phyloP scores from a whole-genome alignment of 2,888 invertebrate species.

The Dermolepida albohirtum region DNA sequence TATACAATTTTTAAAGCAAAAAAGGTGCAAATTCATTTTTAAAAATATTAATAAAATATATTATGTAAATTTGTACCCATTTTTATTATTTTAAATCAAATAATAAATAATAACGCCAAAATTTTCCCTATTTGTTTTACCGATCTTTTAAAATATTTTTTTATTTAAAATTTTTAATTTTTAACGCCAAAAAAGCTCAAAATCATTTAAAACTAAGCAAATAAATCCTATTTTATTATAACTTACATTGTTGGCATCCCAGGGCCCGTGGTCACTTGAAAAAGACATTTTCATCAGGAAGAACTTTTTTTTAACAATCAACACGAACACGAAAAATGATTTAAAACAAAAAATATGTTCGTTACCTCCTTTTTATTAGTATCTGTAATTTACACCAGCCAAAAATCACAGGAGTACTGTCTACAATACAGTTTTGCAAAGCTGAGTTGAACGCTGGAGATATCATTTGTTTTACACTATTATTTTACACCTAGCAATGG shows the following conservation, averaged over 20 bases:
- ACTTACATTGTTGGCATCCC: conserved; percentile 62
- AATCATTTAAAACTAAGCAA: not conserved
- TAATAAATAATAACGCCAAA: too few relatives aligned
- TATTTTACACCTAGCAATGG: not conserved
- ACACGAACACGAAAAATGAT: not conserved
- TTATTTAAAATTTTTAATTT: too few relatives aligned
- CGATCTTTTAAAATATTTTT: too few relatives aligned
- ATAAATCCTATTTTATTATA: not conserved
- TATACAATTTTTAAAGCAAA: too few relatives aligned
- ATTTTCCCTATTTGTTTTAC: too few relatives aligned
- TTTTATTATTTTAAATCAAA: too few relatives aligned
- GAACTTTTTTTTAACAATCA: conserved; percentile 11
- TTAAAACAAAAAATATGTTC: not conserved
- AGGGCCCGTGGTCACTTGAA: conserved; percentile 62
- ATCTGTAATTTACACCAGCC: not conserved
- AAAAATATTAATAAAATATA: too few relatives aligned
- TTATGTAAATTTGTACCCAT: too few relatives aligned
- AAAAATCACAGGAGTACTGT: not conserved
- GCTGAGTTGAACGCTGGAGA: too few relatives aligned
- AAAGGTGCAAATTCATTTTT: too few relatives aligned
- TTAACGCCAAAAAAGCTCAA: not conserved
- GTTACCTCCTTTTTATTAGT: not conserved
- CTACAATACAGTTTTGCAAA: too few relatives aligned
- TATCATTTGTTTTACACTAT: not conserved
- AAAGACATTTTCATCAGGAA: conserved; percentile 64